Evolutionary conservation across 2,113 vertebrate genomes (phyloP).

Genomic region (Oreocharis arfaki): DNA sequence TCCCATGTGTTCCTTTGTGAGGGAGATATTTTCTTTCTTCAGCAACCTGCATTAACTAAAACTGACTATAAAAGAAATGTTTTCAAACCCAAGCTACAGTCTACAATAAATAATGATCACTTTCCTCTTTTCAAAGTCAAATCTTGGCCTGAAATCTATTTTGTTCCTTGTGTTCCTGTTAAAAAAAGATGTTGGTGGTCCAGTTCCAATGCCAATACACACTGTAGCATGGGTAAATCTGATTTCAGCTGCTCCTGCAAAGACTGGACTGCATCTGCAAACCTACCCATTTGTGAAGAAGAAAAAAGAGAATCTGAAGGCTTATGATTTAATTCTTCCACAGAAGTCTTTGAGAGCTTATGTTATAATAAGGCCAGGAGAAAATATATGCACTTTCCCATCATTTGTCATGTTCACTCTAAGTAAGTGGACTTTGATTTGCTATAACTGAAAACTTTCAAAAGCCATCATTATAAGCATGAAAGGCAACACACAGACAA

Average conservation of each 20-base stretch:
- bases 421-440: conserved; percentile 37
- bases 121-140: conserved; percentile 30
- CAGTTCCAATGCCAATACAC: conserved; percentile 28
- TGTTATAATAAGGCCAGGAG: conserved; percentile 15
- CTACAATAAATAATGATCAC: conserved; percentile 52
- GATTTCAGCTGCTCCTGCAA: conserved; percentile 56
- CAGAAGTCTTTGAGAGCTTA: conserved; percentile 23
- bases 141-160: conserved; percentile 43
- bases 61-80: conserved; percentile 62
- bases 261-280: conserved; percentile 35
- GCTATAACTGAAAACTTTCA: neutral
- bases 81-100: conserved; percentile 62
- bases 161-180: conserved; percentile 36
- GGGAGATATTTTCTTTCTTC: conserved; percentile 60
- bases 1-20: conserved; percentile 52
- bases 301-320: neutral
- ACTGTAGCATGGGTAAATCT: conserved; percentile 21
- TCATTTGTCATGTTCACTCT: conserved; percentile 55
- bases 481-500: conserved; percentile 12
- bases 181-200: conserved; percentile 71
- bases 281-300: neutral
- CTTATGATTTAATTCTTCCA: conserved; percentile 49
- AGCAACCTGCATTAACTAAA: conserved; percentile 65
- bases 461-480: neutral
- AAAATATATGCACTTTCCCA: conserved; percentile 67